These are phyloP conservation scores for Rhadinocentrus ornatus DNA, from an alignment of 2,797 vertebrate genomes.

Conservation along the genomic window DNA sequence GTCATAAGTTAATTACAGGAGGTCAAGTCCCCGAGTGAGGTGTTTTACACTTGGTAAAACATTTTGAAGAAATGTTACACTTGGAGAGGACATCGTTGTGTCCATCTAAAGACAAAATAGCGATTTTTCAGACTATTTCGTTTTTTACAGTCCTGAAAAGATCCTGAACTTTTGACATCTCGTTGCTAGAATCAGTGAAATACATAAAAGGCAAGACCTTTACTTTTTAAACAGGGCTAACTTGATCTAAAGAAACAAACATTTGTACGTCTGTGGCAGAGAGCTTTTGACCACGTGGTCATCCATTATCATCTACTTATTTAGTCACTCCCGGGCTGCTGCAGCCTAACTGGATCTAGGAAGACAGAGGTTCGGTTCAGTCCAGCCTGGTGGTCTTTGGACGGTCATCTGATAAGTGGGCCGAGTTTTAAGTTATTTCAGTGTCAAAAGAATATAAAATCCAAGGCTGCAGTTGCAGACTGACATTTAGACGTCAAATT, in stretches of 20 bases:
- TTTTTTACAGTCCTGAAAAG: not conserved
- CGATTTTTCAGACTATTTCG: no score
- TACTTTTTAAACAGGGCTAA: no score
- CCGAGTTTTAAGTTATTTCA: not conserved
- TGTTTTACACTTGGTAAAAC: slow-evolving; percentile 50
- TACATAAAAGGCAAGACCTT: no score
- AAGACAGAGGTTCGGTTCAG: no score
- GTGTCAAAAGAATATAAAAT: not conserved
- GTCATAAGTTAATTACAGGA: slow-evolving; percentile 62
- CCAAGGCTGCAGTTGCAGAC: not conserved
- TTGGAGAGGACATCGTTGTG: not conserved
- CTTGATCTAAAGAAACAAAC: no score
- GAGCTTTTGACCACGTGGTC: no score
- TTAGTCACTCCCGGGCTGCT: no score
- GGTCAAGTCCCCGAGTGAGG: slow-evolving; percentile 51
- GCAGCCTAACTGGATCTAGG: no score
- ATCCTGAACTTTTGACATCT: not conserved
- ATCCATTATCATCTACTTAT: no score
- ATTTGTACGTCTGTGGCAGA: no score
- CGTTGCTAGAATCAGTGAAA: not conserved
- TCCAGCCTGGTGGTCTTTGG: not conserved
- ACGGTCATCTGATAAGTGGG: not conserved
- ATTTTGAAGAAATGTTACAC: slow-evolving; percentile 31
- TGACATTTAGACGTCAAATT: not conserved
- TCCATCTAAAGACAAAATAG: not conserved